Percentiles rank a stretch among this genome's conserved stretches.
These are phyloP conservation scores for Bellardia bayeri DNA, from an alignment of 2,888 invertebrate genomes.

Conservation along the genomic window DNA sequence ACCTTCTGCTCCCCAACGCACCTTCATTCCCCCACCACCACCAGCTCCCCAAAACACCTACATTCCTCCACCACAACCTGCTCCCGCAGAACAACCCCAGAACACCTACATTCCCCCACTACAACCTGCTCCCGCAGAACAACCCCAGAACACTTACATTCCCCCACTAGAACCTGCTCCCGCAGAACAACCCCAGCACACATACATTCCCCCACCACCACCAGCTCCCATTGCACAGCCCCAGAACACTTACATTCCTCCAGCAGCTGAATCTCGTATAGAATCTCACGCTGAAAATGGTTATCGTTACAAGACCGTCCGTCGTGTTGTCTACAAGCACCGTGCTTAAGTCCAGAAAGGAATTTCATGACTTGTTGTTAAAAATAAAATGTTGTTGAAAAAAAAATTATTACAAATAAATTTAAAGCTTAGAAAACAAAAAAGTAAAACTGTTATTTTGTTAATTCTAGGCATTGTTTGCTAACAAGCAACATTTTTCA, in stretches of 20 bases:
- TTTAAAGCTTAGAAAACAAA: neutral
- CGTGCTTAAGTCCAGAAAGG: neutral
- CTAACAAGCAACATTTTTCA: too few species aligned
- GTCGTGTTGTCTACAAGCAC: conserved; percentile 37
- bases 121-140: conserved; percentile 47
- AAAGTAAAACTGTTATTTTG: neutral
- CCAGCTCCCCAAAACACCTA: conserved; percentile 42
- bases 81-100: conserved; percentile 33
- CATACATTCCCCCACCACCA: conserved; percentile 43
- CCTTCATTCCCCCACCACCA: conserved; percentile 55
- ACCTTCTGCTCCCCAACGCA: conserved; percentile 33
- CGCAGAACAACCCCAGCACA: conserved; percentile 25
- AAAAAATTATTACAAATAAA: neutral
- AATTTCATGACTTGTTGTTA: conserved; percentile 4
- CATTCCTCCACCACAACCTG: conserved; percentile 45
- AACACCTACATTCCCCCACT: conserved; percentile 45
- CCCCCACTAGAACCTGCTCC: conserved; percentile 61
- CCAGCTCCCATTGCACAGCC: conserved; percentile 37
- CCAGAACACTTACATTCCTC: conserved; percentile 61
- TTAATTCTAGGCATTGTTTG: too few species aligned
- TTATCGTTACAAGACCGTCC: conserved; percentile 49
- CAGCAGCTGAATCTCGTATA: conserved; percentile 32
- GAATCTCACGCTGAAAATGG: conserved; percentile 26
- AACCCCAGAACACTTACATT: conserved; percentile 55
- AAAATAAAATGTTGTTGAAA: conserved; percentile 26